phyloP scores from a whole-genome alignment of 2,113 vertebrate genomes.

The Oenanthe melanoleuca region DNA sequence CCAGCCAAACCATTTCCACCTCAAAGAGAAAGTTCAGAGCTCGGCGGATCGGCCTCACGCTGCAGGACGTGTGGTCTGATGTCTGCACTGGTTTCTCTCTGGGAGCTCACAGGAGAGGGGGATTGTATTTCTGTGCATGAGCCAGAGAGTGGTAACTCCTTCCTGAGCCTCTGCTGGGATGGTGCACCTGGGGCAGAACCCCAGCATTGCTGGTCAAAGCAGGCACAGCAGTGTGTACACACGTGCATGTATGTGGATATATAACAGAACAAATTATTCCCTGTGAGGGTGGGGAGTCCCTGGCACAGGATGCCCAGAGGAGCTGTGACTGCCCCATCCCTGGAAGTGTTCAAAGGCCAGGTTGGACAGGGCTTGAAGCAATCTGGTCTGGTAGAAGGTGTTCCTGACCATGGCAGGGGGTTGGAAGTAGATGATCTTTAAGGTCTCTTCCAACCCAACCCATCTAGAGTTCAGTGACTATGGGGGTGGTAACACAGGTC shows the following conservation, averaged over 20 bases:
- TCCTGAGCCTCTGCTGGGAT: background rate
- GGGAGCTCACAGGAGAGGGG: background rate
- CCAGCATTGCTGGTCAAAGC: fast-evolving
- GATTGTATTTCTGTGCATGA: background rate
- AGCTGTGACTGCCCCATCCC: background rate
- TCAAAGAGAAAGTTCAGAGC: slow-evolving; percentile 42
- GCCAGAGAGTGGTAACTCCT: background rate
- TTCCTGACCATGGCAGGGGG: background rate
- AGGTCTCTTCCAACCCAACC: background rate
- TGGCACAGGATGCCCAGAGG: background rate
- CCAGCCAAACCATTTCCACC: slow-evolving; percentile 42
- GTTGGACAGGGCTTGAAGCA: background rate
- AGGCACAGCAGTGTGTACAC: fast-evolving
- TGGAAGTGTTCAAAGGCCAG: background rate
- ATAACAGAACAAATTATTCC: background rate
- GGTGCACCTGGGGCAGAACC: background rate
- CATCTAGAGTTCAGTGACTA: background rate
- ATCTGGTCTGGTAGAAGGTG: too few relatives aligned
- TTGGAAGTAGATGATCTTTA: background rate
- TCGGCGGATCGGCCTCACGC: background rate
- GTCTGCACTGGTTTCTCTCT: background rate
- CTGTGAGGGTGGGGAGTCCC: too few relatives aligned
- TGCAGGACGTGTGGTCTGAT: background rate
- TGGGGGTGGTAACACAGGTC: background rate
- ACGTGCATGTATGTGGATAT: fast-evolving